phyloP scores from a whole-genome alignment of 2,797 vertebrate species.

The Ficedula albicollis region DNA sequence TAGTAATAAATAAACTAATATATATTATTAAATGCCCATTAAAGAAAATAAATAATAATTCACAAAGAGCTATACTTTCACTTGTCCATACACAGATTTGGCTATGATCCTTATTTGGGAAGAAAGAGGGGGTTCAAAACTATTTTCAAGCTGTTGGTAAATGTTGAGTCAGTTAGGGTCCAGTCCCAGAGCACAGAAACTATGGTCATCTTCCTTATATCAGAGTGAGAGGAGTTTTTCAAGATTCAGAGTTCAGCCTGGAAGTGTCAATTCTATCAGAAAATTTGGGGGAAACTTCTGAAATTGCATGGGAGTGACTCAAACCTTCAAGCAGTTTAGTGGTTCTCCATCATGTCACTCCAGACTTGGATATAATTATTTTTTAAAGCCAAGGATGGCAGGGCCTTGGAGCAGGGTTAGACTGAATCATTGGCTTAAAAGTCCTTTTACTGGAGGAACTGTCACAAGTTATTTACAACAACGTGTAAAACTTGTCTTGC shows the following conservation, averaged over 20 bases:
- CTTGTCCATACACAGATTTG: neutral
- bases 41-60: neutral
- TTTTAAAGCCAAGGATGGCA: neutral
- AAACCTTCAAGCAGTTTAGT: neutral
- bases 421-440: neutral
- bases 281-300: neutral
- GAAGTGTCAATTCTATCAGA: neutral
- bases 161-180: neutral
- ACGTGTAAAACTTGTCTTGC: neutral
- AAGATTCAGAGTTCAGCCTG: neutral
- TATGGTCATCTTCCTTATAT: neutral
- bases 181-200: neutral
- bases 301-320: neutral
- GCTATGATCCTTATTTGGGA: neutral
- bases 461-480: neutral
- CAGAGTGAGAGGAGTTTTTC: neutral
- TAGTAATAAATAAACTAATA: neutral
- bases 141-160: neutral
- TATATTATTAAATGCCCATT: neutral
- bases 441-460: neutral
- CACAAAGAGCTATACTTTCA: neutral
- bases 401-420: neutral
- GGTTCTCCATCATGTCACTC: neutral
- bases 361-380: neutral
- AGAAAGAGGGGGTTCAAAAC: neutral